phyloP scores from a whole-genome alignment of 92 coral and sea anemone genomes.

The Zoanthus solanderi region DNA sequence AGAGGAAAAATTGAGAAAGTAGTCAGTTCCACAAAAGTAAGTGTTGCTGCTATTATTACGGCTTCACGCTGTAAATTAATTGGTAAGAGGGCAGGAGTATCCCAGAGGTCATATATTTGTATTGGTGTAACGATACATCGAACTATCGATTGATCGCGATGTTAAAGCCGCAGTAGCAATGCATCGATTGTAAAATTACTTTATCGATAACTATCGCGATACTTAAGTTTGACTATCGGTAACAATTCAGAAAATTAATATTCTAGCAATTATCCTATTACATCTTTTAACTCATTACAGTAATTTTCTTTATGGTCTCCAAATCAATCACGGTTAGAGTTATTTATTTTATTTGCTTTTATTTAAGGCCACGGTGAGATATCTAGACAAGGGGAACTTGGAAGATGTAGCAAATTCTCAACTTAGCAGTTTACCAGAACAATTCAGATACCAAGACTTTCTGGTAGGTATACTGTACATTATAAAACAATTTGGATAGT shows the following conservation, averaged over 20 bases:
- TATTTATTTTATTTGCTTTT: neutral
- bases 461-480: constrained; percentile 25
- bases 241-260: too few relatives aligned
- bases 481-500: neutral
- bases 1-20: constrained; percentile 59
- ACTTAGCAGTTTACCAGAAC: constrained; percentile 46
- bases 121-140: too few relatives aligned
- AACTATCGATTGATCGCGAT: too few relatives aligned
- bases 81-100: too few relatives aligned
- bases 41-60: neutral
- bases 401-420: constrained; percentile 37
- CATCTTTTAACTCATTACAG: neutral
- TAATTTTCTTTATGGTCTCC: neutral
- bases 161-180: too few relatives aligned
- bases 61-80: too few relatives aligned
- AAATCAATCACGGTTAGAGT: neutral
- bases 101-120: too few relatives aligned
- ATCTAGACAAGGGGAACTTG: constrained; percentile 48
- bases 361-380: constrained; percentile 54
- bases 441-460: constrained; percentile 44
- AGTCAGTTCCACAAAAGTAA: constrained; percentile 18
- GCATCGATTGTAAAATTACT: too few relatives aligned
- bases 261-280: too few relatives aligned
- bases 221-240: too few relatives aligned
- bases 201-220: too few relatives aligned